Percentiles rank a stretch among this genome's conserved stretches.
Evolutionary conservation across 2,888 invertebrate species (phyloP).

Genomic region (Eilema caniola): DNA sequence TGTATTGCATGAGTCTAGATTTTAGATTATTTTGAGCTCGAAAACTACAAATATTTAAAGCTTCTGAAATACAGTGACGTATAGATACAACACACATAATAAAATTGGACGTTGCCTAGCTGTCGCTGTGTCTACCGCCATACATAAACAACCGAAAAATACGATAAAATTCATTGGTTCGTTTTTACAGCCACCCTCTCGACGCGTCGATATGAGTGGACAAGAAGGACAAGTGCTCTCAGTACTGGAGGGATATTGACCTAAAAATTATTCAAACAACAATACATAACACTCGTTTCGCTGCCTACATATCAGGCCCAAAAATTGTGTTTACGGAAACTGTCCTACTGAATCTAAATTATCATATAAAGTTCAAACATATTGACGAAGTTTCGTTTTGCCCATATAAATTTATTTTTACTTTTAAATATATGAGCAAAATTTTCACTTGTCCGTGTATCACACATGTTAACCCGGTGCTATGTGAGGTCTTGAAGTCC

Average conservation of each 20-base stretch:
- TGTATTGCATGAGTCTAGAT: no score
- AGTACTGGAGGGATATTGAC: conserved; percentile 17
- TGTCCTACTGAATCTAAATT: not conserved
- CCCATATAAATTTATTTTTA: not conserved
- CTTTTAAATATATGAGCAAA: not conserved
- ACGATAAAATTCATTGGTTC: conserved; percentile 13
- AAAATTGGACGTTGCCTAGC: not conserved
- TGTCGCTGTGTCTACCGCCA: not conserved
- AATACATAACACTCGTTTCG: conserved; percentile 22
- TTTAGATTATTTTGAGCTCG: no score
- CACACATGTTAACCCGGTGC: no score
- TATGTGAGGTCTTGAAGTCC: no score
- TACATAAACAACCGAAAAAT: not conserved
- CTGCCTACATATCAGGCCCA: conserved; percentile 20
- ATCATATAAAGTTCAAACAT: not conserved
- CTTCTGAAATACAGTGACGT: not conserved
- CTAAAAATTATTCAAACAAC: conserved; percentile 37
- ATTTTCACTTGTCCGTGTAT: no score
- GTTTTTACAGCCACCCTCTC: conserved; percentile 14
- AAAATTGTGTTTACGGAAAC: conserved; percentile 14
- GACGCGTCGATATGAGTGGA: not conserved
- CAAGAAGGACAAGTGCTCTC: conserved; percentile 12
- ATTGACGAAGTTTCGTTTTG: not conserved
- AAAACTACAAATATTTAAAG: no score
- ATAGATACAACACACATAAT: not conserved